These are phyloP conservation scores for Holothuria scabra DNA, from an alignment of 53 echinoderm and acorn worm species.

Conservation along the genomic window DNA sequence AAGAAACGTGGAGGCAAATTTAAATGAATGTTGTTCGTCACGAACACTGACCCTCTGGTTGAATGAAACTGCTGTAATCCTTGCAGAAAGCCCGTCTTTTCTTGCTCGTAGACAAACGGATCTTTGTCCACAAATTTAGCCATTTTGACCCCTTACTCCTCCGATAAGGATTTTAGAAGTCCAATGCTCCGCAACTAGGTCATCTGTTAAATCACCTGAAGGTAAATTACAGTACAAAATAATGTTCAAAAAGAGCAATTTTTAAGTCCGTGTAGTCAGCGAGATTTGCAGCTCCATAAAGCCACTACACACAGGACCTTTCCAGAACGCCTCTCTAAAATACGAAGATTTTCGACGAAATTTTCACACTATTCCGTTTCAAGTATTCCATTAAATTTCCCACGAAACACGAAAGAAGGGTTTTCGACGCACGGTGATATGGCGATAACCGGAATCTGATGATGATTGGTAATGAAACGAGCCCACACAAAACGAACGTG, in stretches of 20 bases:
- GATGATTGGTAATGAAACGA: constrained; percentile 96
- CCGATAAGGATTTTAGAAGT: constrained; percentile 79
- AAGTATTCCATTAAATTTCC: constrained; percentile 61
- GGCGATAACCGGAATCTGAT: constrained; percentile 92
- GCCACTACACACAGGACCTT: constrained; percentile 46
- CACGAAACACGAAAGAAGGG: constrained; percentile 63
- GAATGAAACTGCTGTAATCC: constrained; percentile 89
- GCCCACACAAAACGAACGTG: constrained; percentile 84
- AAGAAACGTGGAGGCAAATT: constrained; percentile 49
- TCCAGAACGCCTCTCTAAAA: constrained; percentile 42
- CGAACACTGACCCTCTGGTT: constrained; percentile 62
- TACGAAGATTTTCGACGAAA: constrained; percentile 61
- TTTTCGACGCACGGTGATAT: constrained; percentile 79
- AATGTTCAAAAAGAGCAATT: constrained; percentile 37
- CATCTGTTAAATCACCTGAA: constrained; percentile 98
- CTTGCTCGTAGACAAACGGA: constrained; percentile 92
- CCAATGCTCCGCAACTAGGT: constrained; percentile 83
- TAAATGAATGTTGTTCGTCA: constrained; percentile 52
- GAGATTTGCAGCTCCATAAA: constrained; percentile 46
- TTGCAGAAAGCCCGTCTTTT: constrained; percentile 83
- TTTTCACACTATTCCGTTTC: constrained; percentile 63
- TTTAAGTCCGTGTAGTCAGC: constrained; percentile 38
- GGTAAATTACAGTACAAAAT: constrained; percentile 34
- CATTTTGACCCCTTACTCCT: constrained; percentile 91
- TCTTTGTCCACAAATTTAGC: constrained; percentile 97